These are phyloP conservation scores for Pteronura brasiliensis DNA, from an alignment of 2,113 vertebrate species.

Conservation along the genomic window DNA sequence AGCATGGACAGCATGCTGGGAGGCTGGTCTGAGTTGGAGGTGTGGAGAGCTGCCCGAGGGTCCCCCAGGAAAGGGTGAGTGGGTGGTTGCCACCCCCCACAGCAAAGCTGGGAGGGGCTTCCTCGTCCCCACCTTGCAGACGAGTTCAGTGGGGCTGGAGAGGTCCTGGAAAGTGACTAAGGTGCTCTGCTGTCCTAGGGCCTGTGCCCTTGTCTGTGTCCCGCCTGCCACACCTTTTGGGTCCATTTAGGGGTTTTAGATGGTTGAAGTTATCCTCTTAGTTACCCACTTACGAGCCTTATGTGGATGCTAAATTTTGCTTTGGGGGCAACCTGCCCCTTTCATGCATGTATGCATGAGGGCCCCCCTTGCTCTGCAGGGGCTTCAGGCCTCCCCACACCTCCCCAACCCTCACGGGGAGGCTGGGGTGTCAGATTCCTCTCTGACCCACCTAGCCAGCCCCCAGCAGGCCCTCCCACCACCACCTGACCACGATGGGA, in stretches of 20 bases:
- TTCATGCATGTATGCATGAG: not conserved
- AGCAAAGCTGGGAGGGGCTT: not conserved
- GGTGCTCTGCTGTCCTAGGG: not conserved
- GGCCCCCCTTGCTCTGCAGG: rapidly evolving
- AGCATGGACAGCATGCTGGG: not conserved
- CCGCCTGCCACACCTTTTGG: too few relatives aligned
- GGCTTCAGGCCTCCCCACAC: rapidly evolving
- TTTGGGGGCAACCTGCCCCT: not conserved
- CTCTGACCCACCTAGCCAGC: too few relatives aligned
- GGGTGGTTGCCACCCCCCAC: not conserved
- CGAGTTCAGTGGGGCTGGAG: not conserved
- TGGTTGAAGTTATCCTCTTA: not conserved
- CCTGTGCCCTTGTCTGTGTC: rapidly evolving
- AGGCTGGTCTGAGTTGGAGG: rapidly evolving
- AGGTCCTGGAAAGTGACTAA: not conserved
- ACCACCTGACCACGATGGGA: rapidly evolving
- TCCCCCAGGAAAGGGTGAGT: not conserved
- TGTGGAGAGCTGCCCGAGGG: not conserved
- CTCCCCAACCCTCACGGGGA: not conserved
- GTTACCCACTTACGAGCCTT: rapidly evolving
- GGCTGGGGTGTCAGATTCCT: not conserved
- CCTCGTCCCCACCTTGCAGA: rapidly evolving
- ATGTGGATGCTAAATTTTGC: not conserved
- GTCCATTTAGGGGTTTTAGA: not conserved
- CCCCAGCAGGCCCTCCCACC: rapidly evolving